Percentiles rank a stretch among this genome's conserved stretches.
These are phyloP conservation scores for Diogma glabrata DNA, from an alignment of 2,888 invertebrate species.

Conservation along the genomic window DNA sequence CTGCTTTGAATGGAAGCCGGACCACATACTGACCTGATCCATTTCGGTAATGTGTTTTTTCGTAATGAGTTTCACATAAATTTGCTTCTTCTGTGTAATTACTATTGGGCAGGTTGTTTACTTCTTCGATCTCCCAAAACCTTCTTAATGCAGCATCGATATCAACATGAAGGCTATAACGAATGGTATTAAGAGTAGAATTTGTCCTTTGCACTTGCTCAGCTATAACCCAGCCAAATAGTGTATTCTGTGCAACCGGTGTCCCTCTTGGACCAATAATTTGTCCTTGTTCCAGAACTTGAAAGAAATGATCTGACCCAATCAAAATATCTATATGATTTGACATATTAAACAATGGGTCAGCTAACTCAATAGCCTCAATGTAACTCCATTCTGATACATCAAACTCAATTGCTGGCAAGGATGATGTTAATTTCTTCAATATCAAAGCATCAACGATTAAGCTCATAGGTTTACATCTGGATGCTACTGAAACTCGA, in stretches of 20 bases:
- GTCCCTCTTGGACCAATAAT: not conserved
- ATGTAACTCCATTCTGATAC: no score
- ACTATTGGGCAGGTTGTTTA: no score
- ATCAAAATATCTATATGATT: not conserved
- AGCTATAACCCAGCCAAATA: not conserved
- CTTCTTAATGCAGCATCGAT: not conserved
- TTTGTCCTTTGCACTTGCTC: not conserved
- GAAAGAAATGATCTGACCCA: not conserved
- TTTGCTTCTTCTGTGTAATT: not conserved
- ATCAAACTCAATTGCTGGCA: no score
- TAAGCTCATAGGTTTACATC: no score
- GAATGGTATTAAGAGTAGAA: no score
- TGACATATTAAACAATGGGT: not conserved
- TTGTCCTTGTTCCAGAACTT: not conserved
- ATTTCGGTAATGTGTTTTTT: not conserved
- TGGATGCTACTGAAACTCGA: no score
- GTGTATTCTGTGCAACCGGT: not conserved
- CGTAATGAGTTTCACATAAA: not conserved
- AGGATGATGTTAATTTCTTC: no score
- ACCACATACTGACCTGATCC: not conserved
- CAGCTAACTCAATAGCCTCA: not conserved
- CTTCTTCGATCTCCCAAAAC: not conserved
- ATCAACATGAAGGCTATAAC: not conserved
- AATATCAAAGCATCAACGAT: no score
- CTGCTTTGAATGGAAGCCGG: not conserved